A percentile compares a stretch with the other conserved stretches of the same genome.
These are phyloP conservation scores for Nomada flava DNA, from an alignment of 2,888 invertebrate species.

Conservation along the genomic window DNA sequence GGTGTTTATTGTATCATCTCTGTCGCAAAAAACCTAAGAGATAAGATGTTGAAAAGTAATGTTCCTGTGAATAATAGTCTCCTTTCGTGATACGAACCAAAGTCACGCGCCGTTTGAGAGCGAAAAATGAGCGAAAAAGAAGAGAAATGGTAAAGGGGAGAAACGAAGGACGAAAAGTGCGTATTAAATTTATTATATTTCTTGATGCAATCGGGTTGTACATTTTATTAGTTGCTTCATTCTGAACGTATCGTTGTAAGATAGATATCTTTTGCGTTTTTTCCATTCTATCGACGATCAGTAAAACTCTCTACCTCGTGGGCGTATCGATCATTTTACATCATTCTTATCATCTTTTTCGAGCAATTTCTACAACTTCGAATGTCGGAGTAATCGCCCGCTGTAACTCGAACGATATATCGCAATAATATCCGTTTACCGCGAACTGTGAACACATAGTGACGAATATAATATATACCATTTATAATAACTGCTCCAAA, in stretches of 20 bases:
- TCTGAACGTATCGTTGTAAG: conserved; percentile 43
- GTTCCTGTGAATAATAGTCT: conserved; percentile 69
- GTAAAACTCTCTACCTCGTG: conserved; percentile 67
- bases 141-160: conserved; percentile 7
- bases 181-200: conserved; percentile 32
- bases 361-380: conserved; percentile 30
- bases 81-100: conserved; percentile 70
- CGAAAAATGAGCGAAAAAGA: neutral
- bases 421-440: conserved; percentile 11
- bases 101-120: conserved; percentile 52
- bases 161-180: conserved; percentile 17
- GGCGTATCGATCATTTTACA: conserved; percentile 49
- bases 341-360: conserved; percentile 41
- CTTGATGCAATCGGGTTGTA: conserved; percentile 42
- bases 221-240: conserved; percentile 46
- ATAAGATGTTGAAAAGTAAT: conserved; percentile 64
- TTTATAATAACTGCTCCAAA: neutral
- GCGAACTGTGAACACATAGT: neutral
- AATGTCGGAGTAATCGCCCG: conserved; percentile 34
- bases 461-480: conserved; percentile 15
- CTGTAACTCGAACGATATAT: conserved; percentile 49
- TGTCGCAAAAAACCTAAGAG: conserved; percentile 37
- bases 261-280: conserved; percentile 32
- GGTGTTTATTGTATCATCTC: conserved; percentile 51
- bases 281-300: conserved; percentile 47